These are phyloP conservation scores for Xylocopa sonorina DNA, from an alignment of 1,140 invertebrate species.

Conservation along the genomic window DNA sequence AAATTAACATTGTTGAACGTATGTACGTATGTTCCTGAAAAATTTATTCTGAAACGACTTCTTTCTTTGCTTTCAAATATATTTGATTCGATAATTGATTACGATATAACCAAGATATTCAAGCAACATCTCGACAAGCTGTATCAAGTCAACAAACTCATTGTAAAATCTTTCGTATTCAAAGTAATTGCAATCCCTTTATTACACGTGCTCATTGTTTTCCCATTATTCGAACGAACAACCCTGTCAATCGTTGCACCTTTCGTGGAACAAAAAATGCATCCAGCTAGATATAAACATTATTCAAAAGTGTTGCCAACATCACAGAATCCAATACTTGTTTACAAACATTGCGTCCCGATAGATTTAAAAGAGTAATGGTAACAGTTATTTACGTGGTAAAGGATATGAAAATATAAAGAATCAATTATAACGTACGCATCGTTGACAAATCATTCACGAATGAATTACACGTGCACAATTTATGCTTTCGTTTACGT, in stretches of 20 bases:
- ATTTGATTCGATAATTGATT: not conserved
- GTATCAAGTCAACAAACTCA: not conserved
- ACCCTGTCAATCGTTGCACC: not conserved
- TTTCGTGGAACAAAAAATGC: conserved; percentile 11
- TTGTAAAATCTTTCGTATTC: not conserved
- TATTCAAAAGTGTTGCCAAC: conserved; percentile 53
- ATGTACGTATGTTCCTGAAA: conserved; percentile 11
- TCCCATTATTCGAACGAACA: not conserved
- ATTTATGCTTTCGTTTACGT: not conserved
- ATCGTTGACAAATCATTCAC: no score
- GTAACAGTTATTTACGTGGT: not conserved
- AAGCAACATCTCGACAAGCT: not conserved
- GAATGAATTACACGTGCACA: no score
- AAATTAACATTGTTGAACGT: not conserved
- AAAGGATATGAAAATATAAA: not conserved
- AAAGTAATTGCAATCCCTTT: not conserved
- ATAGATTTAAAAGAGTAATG: not conserved
- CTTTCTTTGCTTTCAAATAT: not conserved
- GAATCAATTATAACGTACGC: not conserved
- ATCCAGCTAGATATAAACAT: not conserved
- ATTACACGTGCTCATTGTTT: not conserved
- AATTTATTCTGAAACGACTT: conserved; percentile 2
- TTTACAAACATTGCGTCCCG: not conserved
- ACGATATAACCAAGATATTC: conserved; percentile 13
- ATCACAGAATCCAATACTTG: not conserved